Base-by-base conservation (phyloP, 2,888 invertebrate species). In the Sarcophaga caerulescens region DNA sequence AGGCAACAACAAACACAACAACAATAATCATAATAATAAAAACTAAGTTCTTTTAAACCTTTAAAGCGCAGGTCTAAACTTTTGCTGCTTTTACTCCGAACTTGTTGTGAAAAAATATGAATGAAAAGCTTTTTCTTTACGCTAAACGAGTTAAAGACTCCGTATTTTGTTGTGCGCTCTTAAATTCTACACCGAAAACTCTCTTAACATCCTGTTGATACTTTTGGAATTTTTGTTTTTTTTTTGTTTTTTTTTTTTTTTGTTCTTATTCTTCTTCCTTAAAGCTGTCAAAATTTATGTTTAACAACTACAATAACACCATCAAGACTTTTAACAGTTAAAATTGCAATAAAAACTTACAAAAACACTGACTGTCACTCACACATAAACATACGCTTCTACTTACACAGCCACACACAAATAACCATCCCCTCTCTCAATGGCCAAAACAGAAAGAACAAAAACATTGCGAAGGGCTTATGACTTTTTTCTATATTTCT, bases 161-260 rank as follows among this genome's bases (percentile, higher is more conserved):
- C 81, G 84, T 74, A 60, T 69, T 21, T 59, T 10, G 5, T n/a
- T 17, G 4, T 14, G 12, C 0, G 12, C 60, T 65, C 25, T 52
- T 75, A 52, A 59, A 57, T 66, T n/a, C 63, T 66, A 14, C 8
- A 17, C 52, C 52, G 21, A 19, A 76, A 73, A 59, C 35, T 35
- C 86, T 86, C 84, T 86, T 84, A 86, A 84, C 86, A 83, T 86
- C 86, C 86, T 86, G 86, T 86, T 86, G 86, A 81, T 83, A 84
- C 35, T 81, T 65, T 84, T 63, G 17, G 57, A 65, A 57, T 12
- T 47, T 74, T 68, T 44, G 6, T 57, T 76, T 45, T 12, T 62
- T 59, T 19, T 3, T 44, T 59, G 12, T 52, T 63, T 17, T 59
- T 77, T 17, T 45, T 65, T 63, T 1, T 47, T 35, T 52, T 14